Evolutionary conservation across 2,797 vertebrate genomes (phyloP), one percentile per base, ranked within the genome.

Genomic region (Gephyroberyx darwinii): DNA sequence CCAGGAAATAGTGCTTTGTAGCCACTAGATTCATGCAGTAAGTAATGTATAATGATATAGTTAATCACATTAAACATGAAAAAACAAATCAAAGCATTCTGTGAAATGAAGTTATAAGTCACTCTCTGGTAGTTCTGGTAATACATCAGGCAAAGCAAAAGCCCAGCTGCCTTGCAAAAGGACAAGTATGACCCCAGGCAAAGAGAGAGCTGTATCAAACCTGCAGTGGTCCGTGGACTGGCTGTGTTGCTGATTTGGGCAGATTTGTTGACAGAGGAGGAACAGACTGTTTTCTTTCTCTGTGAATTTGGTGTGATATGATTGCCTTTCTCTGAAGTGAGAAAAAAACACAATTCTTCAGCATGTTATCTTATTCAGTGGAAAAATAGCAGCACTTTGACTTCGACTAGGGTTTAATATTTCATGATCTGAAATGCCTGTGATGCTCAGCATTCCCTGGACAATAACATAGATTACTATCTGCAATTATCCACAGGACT

Each of bases 311-410:
- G 56, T 78, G 88, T 86, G 71, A 43, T 5, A 17, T 41, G 14
- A 66, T 57, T 65, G 19, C 59, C 78, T 78, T 83, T 78, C 22
- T 78, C 91, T 91, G 67, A 72, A 74, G 39, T 5, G 39, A 80
- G 47, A 0, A 0, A 1, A 26, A 35, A 54, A 41, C 50, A 43
- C 26, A 6, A 48, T 50, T 50, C 17, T 68, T 12, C 2, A 6
- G 0, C 5, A 52, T 14, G 2, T 75, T 58, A 20, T 55, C 3
- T 45, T 31, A 74, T 65, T 65, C 1, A 5, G 37, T 17, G 26
- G 16, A 6, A 61, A 62, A 26, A 47, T 17, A 62, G 59, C 20
- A 64, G 31, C 2, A 50, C 30, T 14, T 20, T n/a, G 26, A 45
- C 7, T 2, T 57, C 10, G 14, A 41, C 1, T 16, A 26, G 9